Evolutionary conservation across 2,797 vertebrate genomes (phyloP).

Genomic region (Pseudocheirus occidentalis): DNA sequence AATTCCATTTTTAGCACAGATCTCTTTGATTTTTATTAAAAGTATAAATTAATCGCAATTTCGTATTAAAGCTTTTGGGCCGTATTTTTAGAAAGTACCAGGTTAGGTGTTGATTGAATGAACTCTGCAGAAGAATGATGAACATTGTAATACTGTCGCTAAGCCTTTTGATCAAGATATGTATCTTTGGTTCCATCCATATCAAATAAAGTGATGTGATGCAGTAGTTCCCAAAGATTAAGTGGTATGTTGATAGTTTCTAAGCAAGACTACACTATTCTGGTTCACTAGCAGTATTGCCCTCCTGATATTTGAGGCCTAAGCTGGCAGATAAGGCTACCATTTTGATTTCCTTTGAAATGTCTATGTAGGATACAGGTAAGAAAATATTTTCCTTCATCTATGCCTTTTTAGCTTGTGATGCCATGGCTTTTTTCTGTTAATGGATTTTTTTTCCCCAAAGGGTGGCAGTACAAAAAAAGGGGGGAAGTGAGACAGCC

Average conservation of each 20-base stretch:
- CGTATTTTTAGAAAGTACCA: conserved; percentile 42
- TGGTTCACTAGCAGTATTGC: background rate
- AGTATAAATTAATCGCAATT: conserved; percentile 46
- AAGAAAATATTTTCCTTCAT: background rate
- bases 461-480: background rate
- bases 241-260: conserved; percentile 28
- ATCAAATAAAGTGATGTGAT: conserved; percentile 24
- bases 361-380: background rate
- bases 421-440: background rate
- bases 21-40: conserved; percentile 19
- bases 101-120: background rate
- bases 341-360: background rate
- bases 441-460: background rate
- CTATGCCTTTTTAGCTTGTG: background rate
- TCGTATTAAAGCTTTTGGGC: conserved; percentile 34
- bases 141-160: background rate
- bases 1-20: conserved; percentile 10
- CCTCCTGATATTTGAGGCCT: background rate
- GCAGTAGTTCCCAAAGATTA: conserved; percentile 12
- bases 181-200: background rate
- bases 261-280: background rate
- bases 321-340: background rate
- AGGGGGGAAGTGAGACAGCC: too few species aligned
- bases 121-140: conserved; percentile 17
- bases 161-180: background rate